phyloP scores from a whole-genome alignment of 1,140 invertebrate genomes.

The Drosophila willistoni region DNA sequence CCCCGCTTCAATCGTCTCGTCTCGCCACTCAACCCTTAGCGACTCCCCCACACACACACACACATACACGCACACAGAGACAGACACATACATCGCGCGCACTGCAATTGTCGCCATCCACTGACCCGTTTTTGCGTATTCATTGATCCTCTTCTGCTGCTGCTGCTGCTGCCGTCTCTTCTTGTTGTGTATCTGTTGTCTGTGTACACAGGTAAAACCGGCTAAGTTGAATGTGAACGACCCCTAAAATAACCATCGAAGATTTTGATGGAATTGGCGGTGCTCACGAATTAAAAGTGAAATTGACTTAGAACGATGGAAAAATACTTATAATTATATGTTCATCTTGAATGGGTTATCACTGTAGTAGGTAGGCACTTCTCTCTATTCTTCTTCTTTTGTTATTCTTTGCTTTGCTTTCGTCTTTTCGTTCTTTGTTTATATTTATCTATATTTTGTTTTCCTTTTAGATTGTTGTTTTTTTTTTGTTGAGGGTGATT shows the following conservation, averaged over 20 bases:
- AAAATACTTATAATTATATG: neutral
- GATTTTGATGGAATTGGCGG: constrained; percentile 24
- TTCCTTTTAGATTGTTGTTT: constrained; percentile 54
- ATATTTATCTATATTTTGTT: constrained; percentile 75
- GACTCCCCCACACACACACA: neutral
- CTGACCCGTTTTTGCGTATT: constrained; percentile 59
- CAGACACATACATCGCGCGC: neutral
- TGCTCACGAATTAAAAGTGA: constrained; percentile 32
- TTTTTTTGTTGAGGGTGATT: constrained; percentile 25
- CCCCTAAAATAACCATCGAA: constrained; percentile 33
- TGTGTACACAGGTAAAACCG: constrained; percentile 59
- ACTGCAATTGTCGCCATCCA: constrained; percentile 17
- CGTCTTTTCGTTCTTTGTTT: constrained; percentile 72
- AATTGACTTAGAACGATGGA: constrained; percentile 15
- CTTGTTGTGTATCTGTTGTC: constrained; percentile 71
- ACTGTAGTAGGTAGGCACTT: constrained; percentile 33
- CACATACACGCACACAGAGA: neutral
- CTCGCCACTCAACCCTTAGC: constrained; percentile 12
- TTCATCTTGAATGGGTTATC: constrained; percentile 32
- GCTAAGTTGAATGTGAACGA: constrained; percentile 60
- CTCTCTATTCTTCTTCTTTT: constrained; percentile 1
- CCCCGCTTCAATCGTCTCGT: neutral
- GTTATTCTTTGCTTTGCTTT: constrained; percentile 45
- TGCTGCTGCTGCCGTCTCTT: constrained; percentile 53
- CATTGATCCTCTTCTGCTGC: constrained; percentile 34